phyloP scores from a whole-genome alignment of 1,140 invertebrate genomes.

The Rhagoletis zephyria region DNA sequence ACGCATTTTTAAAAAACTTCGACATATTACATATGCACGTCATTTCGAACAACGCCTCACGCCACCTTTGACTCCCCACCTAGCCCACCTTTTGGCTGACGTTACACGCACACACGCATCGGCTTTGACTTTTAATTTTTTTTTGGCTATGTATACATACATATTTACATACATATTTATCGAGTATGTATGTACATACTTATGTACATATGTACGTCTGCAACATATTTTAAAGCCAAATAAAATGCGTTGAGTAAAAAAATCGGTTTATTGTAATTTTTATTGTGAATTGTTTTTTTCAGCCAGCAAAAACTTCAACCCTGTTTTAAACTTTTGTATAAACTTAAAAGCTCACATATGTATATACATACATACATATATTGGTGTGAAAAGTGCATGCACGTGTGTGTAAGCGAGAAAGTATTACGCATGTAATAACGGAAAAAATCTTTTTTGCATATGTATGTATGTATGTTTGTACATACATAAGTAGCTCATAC shows the following conservation, averaged over 20 bases:
- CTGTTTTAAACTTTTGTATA: background rate
- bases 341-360: background rate
- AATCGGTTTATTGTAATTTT: background rate
- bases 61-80: too few relatives aligned
- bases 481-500: slow-evolving; percentile 24
- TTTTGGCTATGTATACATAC: background rate
- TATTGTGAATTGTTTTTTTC: background rate
- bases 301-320: background rate
- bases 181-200: too few relatives aligned
- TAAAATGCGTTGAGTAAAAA: slow-evolving; percentile 1
- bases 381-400: background rate
- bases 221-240: background rate
- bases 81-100: too few relatives aligned
- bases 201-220: too few relatives aligned
- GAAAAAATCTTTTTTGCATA: slow-evolving; percentile 6
- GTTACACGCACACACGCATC: background rate
- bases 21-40: too few relatives aligned
- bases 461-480: background rate
- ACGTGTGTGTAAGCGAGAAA: background rate
- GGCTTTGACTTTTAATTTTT: slow-evolving; percentile 27
- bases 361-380: background rate
- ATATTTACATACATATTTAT: too few relatives aligned
- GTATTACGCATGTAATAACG: slow-evolving; percentile 22
- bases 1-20: too few relatives aligned
- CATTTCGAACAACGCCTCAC: too few relatives aligned